Base-by-base conservation (phyloP, 2,797 vertebrate species). In the Alca torda region DNA sequence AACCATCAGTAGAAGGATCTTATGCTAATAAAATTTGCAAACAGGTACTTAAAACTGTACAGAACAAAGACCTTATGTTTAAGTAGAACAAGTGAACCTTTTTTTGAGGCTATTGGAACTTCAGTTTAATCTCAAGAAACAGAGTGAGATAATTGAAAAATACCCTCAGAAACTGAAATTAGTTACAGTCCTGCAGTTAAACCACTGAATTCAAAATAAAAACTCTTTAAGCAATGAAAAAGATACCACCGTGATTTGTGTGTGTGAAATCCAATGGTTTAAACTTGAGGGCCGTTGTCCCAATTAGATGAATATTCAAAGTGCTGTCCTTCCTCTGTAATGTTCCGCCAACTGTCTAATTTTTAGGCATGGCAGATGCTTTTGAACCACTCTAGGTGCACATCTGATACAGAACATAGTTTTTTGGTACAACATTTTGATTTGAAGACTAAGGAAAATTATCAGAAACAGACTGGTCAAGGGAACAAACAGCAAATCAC, bases 401-500 rank as follows among this genome's bases (percentile, higher is more conserved):
- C 45, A 81, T 64, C 7, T 87, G 50, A 85, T 61, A 82, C 67
- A 96, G 74, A 92, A 72, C 56, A 63, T 3, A 17, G 57, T 83
- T 82, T 65, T 94, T 94, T 88, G 88, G 88, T 96, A 39, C 46
- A 86, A 65, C 75, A 45, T 75, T 93, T 83, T 68, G 64, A 60
- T 94, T 69, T 78, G 89, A 95, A 93, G 48, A 93, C 89, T 83
- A 76, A 92, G 90, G 81, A 70, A 76, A 96, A 95, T 75, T 72
- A 91, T 33, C 70, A 96, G 90, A 85, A 89, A 67, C 67, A 87
- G 74, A 95, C 60, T 81, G 93, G 89, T 83, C 70, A 56, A 93
- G 83, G 91, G 84, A 50, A 96, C 95, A 84, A 87, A 5, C 23
- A 70, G 64, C 79, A 84, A 67, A 95, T 64, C 63, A 60, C 87